Percentiles rank a stretch among this genome's conserved stretches.
Evolutionary conservation across 2,113 vertebrate genomes (phyloP).

Genomic region (Lates calcarifer): DNA sequence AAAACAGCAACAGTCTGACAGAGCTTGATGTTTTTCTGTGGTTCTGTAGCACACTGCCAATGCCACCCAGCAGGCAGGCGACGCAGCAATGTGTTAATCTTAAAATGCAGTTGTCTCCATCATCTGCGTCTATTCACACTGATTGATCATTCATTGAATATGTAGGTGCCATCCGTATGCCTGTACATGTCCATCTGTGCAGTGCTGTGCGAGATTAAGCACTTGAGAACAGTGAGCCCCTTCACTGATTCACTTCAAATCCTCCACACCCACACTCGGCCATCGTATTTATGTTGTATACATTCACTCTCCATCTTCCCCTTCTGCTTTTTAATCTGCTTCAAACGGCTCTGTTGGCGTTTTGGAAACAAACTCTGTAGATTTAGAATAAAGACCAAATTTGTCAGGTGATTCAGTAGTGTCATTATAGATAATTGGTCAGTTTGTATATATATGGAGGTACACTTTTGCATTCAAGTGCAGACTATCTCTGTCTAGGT

Average conservation of each 20-base stretch:
- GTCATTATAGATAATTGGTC: slow-evolving; percentile 8
- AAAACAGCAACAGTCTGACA: slow-evolving; percentile 26
- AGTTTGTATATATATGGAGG: not conserved
- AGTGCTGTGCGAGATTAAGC: slow-evolving; percentile 25
- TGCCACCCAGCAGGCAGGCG: slow-evolving; percentile 40
- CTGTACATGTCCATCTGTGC: slow-evolving; percentile 19
- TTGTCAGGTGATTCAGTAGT: slow-evolving; percentile 3
- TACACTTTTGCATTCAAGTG: not conserved
- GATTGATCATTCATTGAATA: slow-evolving; percentile 12
- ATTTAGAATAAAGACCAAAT: slow-evolving; percentile 31
- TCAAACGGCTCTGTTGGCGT: slow-evolving; percentile 5
- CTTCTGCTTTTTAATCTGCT: slow-evolving; percentile 37
- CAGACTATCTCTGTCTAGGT: not conserved
- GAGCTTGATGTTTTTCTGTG: slow-evolving; percentile 14
- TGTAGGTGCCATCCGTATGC: not conserved
- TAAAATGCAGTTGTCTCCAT: not conserved
- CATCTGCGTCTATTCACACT: not conserved
- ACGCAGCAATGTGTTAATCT: slow-evolving; percentile 6
- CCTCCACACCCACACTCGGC: slow-evolving; percentile 51
- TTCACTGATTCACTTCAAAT: slow-evolving; percentile 50
- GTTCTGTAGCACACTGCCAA: slow-evolving; percentile 1
- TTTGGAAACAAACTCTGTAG: slow-evolving; percentile 39
- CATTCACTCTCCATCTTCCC: slow-evolving; percentile 32
- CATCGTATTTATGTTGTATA: slow-evolving; percentile 56
- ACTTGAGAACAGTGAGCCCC: slow-evolving; percentile 44